Evolutionary conservation across 2,888 invertebrate species (phyloP), one percentile per base, ranked within the genome.

Genomic region (Pecten maximus): DNA sequence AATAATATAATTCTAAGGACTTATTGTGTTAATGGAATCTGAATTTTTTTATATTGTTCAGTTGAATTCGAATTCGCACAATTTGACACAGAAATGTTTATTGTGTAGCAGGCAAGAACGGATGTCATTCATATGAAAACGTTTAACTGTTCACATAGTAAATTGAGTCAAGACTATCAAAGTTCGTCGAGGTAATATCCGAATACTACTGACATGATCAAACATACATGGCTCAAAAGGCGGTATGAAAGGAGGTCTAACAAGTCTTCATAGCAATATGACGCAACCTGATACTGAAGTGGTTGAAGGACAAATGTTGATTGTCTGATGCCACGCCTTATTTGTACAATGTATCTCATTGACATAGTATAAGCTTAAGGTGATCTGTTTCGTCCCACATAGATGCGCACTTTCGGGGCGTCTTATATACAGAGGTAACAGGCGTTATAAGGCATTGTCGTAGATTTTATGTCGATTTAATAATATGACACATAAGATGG

Each of bases 401-500:
- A 74, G 74, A 35, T 28, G 35, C 35, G 74, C 74, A 35, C 74
- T 2, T 35, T 74, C 35, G 19, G 19, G 54, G 54, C 23, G 74
- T 35, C 2, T 35, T 35, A 35, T 15, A 28, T 35, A 10, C 74
- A 28, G 35, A 74, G 74, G 74, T 35, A 74, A 35, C 74, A 74
- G 74, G 16, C 74, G 74, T 12, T 74, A 74, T 19, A 10, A 74
- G 74, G 28, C 35, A 74, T 74, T 74, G 74, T 74, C 8, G 35
- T 28, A 74, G 28, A 74, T 74, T 74, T 74, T 12, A 74, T 74
- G 74, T 74, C 74, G 74, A 15, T 74, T 74, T 74, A 74, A 74
- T 74, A 74, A 74, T 15, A 74, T 35, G 74, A 74, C 74, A 74
- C 35, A 28, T 74, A 74, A 74, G 19, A 19, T 74, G 74, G 3